Base-by-base conservation (phyloP, 1,140 invertebrate species). In the Eurytemora carolleeae region DNA sequence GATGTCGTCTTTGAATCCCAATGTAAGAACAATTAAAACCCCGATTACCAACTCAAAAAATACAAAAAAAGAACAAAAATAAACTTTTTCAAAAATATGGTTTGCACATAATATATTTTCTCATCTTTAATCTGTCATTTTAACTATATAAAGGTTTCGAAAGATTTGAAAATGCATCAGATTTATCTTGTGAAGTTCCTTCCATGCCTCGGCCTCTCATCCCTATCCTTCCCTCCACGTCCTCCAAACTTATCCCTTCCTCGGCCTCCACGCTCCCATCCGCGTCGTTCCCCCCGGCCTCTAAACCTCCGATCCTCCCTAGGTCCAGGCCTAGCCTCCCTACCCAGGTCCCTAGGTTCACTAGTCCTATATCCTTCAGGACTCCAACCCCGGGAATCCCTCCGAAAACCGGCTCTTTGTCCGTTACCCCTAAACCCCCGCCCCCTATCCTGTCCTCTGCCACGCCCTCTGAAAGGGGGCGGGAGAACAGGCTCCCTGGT, bases 401-500 rank as follows among this genome's bases (percentile, higher is more conserved):
- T n/a, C n/a, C 31, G 7, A 44, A 7, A 7, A n/a, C 31, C 7
- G 7, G 31, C 7, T 7, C 31, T 7, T 12, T 44, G n/a, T 7
- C 31, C 31, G 7, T 7, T 12, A 44, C 31, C 31, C 7, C 31
- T n/a, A 44, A 7, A n/a, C 7, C 31, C 31, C 7, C 31, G 31
- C n/a, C 31, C 31, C n/a, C 31, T 44, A 44, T n/a, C 31, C 7
- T n/a, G 31, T 12, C 31, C 31, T 7, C 31, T 7, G 7, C 31
- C 31, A n/a, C 31, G 31, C 7, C 31, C 31, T 44, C 31, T 44
- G 31, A 12, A 44, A 44, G 31, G 31, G n/a, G n/a, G 7, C 31
- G 31, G n/a, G 7, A n/a, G 7, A n/a, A 59, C 60, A 1, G 57
- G 62, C 20, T 60, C 55, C 16, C 31, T 24, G 15, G 56, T 60